These are phyloP conservation scores for Agrilus mali DNA, from an alignment of 2,888 invertebrate genomes.

Conservation along the genomic window DNA sequence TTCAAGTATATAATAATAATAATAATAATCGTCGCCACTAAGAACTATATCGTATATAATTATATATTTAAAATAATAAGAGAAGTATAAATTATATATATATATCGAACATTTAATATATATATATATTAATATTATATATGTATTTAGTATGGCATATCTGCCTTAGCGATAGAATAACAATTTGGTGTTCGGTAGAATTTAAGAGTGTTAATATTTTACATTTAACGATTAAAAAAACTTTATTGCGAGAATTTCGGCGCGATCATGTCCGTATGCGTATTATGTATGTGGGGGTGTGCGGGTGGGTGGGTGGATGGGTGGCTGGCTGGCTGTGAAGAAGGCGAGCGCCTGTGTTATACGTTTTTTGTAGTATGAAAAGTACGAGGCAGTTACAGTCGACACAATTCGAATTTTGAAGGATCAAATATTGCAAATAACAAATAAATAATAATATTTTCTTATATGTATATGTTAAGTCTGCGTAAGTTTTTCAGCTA, in stretches of 20 bases:
- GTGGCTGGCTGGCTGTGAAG: no score
- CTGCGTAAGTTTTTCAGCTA: no score
- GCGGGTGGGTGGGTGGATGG: neutral
- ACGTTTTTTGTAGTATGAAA: no score
- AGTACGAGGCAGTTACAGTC: no score
- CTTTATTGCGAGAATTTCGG: no score
- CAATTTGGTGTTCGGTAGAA: conserved; percentile 34
- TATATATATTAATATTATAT: conserved; percentile 23
- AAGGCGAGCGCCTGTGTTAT: no score
- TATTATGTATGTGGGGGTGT: no score
- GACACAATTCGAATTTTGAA: no score
- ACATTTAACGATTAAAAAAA: conserved; percentile 5
- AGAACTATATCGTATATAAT: conserved; percentile 13
- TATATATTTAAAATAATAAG: conserved; percentile 11
- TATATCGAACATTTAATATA: conserved; percentile 30
- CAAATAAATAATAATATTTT: no score
- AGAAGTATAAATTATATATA: conserved; percentile 32
- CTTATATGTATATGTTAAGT: no score
- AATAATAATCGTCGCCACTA: conserved; percentile 28
- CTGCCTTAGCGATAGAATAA: conserved; percentile 29
- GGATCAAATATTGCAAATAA: no score
- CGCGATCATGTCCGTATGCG: no score
- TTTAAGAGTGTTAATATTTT: conserved; percentile 29
- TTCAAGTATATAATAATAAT: conserved; percentile 38
- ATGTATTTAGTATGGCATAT: conserved; percentile 28